A percentile compares a stretch with the other conserved stretches of the same genome.
phyloP scores from a whole-genome alignment of 2,797 vertebrate species.

The Mormyrus hasselquistii region DNA sequence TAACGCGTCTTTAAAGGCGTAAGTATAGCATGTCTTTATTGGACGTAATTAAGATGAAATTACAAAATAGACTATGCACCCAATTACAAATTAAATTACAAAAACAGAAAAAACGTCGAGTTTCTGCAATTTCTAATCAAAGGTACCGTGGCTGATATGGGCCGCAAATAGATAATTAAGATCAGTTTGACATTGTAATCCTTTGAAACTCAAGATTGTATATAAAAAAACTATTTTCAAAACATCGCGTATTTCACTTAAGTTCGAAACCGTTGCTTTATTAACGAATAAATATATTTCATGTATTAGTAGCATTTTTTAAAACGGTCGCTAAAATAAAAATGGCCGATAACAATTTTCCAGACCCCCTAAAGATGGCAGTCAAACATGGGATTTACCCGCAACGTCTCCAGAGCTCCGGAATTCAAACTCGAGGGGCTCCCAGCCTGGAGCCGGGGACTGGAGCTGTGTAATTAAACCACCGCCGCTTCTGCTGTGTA shows the following conservation, averaged over 20 bases:
- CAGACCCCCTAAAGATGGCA: slow-evolving; percentile 72
- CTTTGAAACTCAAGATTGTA: background rate
- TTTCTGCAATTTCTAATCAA: background rate
- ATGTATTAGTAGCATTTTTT: background rate
- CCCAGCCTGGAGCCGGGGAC: slow-evolving; percentile 50
- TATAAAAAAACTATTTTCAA: background rate
- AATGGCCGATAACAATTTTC: slow-evolving; percentile 48
- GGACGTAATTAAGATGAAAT: background rate
- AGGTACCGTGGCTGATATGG: background rate
- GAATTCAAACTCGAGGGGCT: slow-evolving; percentile 40
- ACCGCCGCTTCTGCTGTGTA: slow-evolving; percentile 52
- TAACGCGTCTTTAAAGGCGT: background rate
- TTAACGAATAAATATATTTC: background rate
- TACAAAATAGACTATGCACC: background rate
- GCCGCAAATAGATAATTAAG: background rate
- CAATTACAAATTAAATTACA: background rate
- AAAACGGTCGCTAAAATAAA: slow-evolving; percentile 31
- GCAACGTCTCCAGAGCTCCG: slow-evolving; percentile 4
- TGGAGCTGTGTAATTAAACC: slow-evolving; percentile 61
- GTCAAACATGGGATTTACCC: slow-evolving; percentile 47
- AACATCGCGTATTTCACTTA: background rate
- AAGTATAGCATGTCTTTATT: background rate
- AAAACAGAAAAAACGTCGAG: background rate
- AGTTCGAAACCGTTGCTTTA: background rate
- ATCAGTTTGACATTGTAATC: background rate